Evolutionary conservation across 2,797 vertebrate genomes (phyloP).

Genomic region (Aselliscus stoliczkanus): DNA sequence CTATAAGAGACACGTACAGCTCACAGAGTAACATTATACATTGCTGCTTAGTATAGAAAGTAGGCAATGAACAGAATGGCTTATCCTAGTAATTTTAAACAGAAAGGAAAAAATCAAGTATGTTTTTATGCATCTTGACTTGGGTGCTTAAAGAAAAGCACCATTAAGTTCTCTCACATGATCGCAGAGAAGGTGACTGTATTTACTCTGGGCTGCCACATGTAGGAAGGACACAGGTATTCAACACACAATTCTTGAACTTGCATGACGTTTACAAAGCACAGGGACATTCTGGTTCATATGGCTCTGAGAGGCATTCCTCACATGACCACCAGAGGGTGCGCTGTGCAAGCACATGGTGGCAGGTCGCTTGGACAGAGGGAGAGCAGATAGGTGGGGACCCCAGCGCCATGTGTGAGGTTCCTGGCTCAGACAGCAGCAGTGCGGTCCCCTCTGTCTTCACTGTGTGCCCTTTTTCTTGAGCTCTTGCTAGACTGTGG

Average conservation of each 20-base stretch:
- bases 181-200: background rate
- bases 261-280: background rate
- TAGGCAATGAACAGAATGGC: background rate
- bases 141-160: background rate
- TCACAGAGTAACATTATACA: background rate
- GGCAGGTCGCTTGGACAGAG: too few species aligned
- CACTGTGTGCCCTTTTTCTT: too few species aligned
- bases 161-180: background rate
- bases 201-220: background rate
- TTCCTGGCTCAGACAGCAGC: background rate
- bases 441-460: fast-evolving
- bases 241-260: background rate
- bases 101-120: background rate
- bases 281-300: background rate
- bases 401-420: too few species aligned
- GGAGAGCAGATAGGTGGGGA: too few species aligned
- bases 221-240: background rate
- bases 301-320: background rate
- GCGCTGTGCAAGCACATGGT: background rate
- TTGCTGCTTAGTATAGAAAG: background rate
- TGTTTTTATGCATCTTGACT: background rate
- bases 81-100: background rate
- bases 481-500: background rate
- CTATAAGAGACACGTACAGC: background rate
- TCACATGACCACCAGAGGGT: background rate